Evolutionary conservation across 2,888 invertebrate genomes (phyloP).

Genomic region (Brachyptera risi): DNA sequence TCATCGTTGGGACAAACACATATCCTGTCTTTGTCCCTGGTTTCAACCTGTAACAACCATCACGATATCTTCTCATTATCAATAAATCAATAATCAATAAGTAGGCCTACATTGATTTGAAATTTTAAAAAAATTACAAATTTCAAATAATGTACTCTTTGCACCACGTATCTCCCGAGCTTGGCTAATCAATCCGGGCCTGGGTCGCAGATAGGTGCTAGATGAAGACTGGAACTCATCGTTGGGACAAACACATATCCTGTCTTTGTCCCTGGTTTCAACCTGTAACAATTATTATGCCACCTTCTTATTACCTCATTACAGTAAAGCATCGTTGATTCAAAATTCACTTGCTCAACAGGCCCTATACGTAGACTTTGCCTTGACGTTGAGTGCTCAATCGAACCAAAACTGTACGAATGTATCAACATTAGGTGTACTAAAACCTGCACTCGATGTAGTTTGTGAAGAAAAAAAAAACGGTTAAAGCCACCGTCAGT

Average conservation of each 20-base stretch:
- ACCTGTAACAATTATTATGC: background rate
- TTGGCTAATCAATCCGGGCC: background rate
- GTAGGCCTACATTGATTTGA: background rate
- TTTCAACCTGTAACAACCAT: background rate
- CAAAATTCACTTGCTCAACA: no score
- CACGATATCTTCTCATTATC: no score
- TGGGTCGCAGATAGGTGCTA: constrained; percentile 1
- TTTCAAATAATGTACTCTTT: no score
- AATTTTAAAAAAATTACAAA: no score
- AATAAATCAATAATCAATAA: background rate
- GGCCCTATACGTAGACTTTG: no score
- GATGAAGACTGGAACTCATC: background rate
- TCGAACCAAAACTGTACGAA: no score
- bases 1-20: constrained; percentile 1
- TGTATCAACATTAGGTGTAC: no score
- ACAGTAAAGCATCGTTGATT: no score
- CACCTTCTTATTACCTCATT: background rate
- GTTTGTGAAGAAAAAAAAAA: no score
- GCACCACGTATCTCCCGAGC: background rate
- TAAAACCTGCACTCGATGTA: no score
- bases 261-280: background rate
- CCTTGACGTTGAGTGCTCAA: no score
- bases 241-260: background rate
- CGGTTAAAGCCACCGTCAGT: no score
- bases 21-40: background rate